Conservation (phyloP, 2,797 vertebrate species). For the Lepilemur ruficaudatus region DNA sequence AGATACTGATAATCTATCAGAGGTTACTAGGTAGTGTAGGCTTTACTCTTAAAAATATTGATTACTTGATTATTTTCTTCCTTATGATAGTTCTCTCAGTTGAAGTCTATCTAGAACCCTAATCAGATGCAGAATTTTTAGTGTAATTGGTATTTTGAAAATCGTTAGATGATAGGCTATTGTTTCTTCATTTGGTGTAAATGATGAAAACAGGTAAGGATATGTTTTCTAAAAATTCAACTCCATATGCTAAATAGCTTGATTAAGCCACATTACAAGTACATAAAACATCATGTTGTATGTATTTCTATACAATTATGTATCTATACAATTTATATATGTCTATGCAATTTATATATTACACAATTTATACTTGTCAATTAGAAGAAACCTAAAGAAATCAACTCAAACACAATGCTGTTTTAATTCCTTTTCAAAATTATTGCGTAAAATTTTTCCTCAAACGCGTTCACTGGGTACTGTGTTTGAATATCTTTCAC, state of each 20-base stretch:
- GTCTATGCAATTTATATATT: not conserved
- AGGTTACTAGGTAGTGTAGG: not conserved
- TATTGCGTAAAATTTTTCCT: conserved; percentile 6
- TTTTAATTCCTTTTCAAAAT: conserved; percentile 24
- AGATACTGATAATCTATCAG: not conserved
- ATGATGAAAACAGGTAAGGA: not conserved
- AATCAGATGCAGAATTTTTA: not conserved
- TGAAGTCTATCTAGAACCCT: not conserved
- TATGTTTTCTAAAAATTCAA: not conserved
- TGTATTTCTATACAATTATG: no score
- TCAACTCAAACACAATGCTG: not conserved
- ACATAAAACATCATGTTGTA: not conserved
- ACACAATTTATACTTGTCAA: not conserved
- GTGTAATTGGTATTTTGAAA: not conserved
- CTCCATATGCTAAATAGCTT: not conserved
- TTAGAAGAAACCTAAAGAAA: not conserved
- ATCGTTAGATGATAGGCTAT: not conserved
- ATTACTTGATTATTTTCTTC: not conserved
- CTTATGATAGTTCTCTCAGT: not conserved
- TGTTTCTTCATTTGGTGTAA: not conserved
- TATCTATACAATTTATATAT: not conserved
- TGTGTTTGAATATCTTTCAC: not conserved
- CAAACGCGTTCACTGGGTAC: not conserved
- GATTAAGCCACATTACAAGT: not conserved
- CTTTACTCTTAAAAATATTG: not conserved